phyloP scores from a whole-genome alignment of 2,113 vertebrate genomes.

The Poeciliopsis turrubarensis region DNA sequence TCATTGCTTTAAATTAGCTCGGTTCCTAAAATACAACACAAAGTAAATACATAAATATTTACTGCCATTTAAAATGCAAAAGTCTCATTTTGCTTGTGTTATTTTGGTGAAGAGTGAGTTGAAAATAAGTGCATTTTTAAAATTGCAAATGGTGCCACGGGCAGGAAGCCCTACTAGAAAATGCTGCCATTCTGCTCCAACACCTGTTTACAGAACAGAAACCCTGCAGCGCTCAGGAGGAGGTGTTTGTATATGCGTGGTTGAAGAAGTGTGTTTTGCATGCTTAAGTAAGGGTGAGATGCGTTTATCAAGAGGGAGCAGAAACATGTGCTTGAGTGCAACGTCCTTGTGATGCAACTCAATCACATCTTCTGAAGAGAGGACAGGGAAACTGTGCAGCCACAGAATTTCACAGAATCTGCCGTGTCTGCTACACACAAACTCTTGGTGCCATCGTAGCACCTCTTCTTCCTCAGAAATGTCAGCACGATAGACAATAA shows the following conservation, averaged over 20 bases:
- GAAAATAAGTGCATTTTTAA: constrained; percentile 14
- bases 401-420: constrained; percentile 5
- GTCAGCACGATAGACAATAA: constrained; percentile 21
- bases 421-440: neutral
- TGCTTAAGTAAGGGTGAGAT: constrained; percentile 4
- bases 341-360: constrained; percentile 7
- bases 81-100: neutral
- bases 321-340: neutral
- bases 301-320: neutral
- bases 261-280: constrained; percentile 12
- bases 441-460: neutral
- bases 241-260: neutral
- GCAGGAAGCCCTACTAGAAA: constrained; percentile 3
- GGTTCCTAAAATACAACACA: constrained; percentile 30
- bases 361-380: constrained; percentile 20
- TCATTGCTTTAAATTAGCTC: constrained; percentile 6
- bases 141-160: constrained; percentile 33
- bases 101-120: neutral
- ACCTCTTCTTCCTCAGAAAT: constrained; percentile 43
- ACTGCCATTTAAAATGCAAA: neutral
- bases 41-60: neutral
- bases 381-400: constrained; percentile 24
- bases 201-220: constrained; percentile 43
- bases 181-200: constrained; percentile 15
- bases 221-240: neutral